phyloP scores from a whole-genome alignment of 2,888 invertebrate species.

The Polyommatus iphigenia region DNA sequence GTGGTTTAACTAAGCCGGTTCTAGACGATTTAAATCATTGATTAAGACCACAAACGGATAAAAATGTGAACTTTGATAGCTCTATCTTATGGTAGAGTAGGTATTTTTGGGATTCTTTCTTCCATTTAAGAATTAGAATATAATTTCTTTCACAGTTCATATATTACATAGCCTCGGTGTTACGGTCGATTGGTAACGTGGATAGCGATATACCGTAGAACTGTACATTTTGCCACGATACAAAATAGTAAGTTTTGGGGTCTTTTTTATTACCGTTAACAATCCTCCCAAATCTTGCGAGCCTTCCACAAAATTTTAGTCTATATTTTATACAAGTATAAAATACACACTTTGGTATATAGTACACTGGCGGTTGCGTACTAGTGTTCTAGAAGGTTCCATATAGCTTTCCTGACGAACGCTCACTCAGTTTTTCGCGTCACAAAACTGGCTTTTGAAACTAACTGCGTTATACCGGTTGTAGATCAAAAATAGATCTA shows the following conservation, averaged over 20 bases:
- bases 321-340: too few relatives aligned
- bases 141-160: too few relatives aligned
- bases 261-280: too few relatives aligned
- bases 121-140: background rate
- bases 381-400: constrained; percentile 61
- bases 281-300: too few relatives aligned
- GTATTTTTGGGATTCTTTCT: background rate
- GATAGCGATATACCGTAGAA: too few relatives aligned
- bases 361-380: background rate
- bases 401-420: constrained; percentile 56
- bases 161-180: too few relatives aligned
- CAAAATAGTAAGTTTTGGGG: too few relatives aligned
- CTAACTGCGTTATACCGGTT: constrained; percentile 15
- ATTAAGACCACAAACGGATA: background rate
- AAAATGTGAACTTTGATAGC: background rate
- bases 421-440: constrained; percentile 46
- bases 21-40: background rate
- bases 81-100: background rate
- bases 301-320: too few relatives aligned
- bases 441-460: constrained; percentile 25
- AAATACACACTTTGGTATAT: too few relatives aligned
- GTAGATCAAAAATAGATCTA: constrained; percentile 21
- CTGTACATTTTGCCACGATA: too few relatives aligned
- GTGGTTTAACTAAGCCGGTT: background rate
- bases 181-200: too few relatives aligned